A percentile compares a stretch with the other conserved stretches of the same genome.
Evolutionary conservation across 2,888 invertebrate genomes (phyloP).

Genomic region (Marasmarcha lunaedactyla): DNA sequence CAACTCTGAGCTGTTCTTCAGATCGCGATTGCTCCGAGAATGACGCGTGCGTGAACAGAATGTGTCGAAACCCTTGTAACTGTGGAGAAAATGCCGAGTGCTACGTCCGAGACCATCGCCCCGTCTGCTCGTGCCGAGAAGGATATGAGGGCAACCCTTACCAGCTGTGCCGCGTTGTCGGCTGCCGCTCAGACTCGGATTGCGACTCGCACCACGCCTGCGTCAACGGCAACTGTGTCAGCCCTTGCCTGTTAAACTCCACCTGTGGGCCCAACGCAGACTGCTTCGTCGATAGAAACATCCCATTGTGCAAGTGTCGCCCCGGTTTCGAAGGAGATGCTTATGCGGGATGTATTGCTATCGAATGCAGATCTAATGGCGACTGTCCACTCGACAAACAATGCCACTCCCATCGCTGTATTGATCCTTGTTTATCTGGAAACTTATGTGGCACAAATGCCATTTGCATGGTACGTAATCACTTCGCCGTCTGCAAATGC

Average conservation of each 20-base stretch:
- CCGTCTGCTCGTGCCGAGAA: conserved; percentile 86
- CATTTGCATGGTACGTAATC: conserved; percentile 84
- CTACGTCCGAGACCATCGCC: conserved; percentile 84
- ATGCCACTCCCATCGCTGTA: conserved; percentile 88
- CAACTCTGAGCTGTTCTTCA: conserved; percentile 80
- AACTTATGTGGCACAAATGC: conserved; percentile 83
- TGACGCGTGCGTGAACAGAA: conserved; percentile 87
- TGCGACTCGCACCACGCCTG: conserved; percentile 88
- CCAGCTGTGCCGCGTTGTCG: conserved; percentile 81
- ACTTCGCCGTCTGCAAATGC: conserved; percentile 88
- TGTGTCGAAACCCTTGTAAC: conserved; percentile 89
- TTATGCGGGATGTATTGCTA: conserved; percentile 77
- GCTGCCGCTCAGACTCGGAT: conserved; percentile 85
- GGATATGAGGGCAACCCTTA: conserved; percentile 91
- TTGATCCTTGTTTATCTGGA: conserved; percentile 84
- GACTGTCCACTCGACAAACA: conserved; percentile 89
- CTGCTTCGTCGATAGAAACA: conserved; percentile 80
- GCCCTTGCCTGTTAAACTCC: conserved; percentile 84
- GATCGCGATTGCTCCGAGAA: conserved; percentile 83
- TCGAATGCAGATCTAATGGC: conserved; percentile 87
- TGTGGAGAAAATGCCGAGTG: conserved; percentile 89
- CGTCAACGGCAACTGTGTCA: conserved; percentile 85
- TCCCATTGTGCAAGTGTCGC: conserved; percentile 83
- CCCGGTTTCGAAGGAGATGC: conserved; percentile 87
- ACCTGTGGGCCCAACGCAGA: conserved; percentile 87